phyloP scores from a whole-genome alignment of 2,797 vertebrate species.

The Helarctos malayanus region DNA sequence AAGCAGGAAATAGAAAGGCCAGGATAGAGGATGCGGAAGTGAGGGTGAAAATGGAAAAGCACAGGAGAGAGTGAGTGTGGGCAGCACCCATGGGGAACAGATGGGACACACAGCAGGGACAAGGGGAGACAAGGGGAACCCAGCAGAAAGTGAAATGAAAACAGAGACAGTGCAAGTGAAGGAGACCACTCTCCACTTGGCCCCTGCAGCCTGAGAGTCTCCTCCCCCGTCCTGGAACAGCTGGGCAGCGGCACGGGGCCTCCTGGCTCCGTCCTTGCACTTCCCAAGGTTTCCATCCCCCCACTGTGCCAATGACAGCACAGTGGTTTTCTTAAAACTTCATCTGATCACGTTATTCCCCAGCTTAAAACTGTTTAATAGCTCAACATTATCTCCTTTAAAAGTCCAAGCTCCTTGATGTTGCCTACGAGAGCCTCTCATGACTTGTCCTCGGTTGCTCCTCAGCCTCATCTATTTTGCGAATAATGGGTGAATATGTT shows the following conservation, averaged over 20 bases:
- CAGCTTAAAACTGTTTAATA: background rate
- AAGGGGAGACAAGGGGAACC: background rate
- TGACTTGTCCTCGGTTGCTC: background rate
- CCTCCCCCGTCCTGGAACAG: background rate
- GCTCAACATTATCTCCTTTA: background rate
- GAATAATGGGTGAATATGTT: background rate
- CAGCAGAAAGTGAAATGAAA: background rate
- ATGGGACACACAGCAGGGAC: background rate
- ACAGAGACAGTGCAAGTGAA: background rate
- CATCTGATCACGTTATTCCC: background rate
- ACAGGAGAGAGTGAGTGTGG: background rate
- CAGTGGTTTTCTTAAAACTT: background rate
- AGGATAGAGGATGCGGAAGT: background rate
- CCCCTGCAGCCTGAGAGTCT: background rate
- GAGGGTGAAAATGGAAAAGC: background rate
- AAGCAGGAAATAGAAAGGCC: background rate
- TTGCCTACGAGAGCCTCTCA: background rate
- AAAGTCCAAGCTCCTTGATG: background rate
- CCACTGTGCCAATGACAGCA: background rate
- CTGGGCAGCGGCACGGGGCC: fast-evolving
- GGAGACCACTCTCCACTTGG: too few relatives aligned
- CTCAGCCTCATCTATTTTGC: slow-evolving; percentile 47
- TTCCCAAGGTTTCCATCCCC: background rate
- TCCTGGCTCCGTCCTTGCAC: background rate
- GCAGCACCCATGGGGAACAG: background rate